Conservation (phyloP, 30 jellyfish, hydroid and myxozoan species). For the Hydra vulgaris region DNA sequence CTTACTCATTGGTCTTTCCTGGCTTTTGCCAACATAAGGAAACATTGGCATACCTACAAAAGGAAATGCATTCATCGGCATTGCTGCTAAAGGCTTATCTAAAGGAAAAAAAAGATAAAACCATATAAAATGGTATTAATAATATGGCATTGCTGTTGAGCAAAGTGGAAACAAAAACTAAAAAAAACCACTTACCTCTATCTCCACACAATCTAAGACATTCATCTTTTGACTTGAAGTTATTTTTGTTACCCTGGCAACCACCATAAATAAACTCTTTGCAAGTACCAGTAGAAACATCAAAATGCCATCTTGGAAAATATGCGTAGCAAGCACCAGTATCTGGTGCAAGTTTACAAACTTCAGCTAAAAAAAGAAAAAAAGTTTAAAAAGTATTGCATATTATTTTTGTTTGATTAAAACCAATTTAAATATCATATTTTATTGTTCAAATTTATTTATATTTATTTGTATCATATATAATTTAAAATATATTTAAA, state of each 20-base stretch:
- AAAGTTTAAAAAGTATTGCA: background rate
- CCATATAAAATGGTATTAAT: background rate
- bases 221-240: conserved; percentile 23
- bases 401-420: background rate
- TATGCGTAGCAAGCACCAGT: conserved; percentile 67
- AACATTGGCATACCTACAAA: too few relatives aligned
- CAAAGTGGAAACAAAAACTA: background rate
- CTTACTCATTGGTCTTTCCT: background rate
- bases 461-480: too few relatives aligned
- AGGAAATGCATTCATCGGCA: background rate
- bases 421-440: too few relatives aligned
- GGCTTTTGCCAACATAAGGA: background rate
- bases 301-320: conserved; percentile 41
- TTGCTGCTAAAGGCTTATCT: background rate
- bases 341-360: conserved; percentile 31
- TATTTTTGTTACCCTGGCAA: conserved; percentile 63
- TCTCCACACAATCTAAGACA: conserved; percentile 20
- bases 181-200: background rate
- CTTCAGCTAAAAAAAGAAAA: conserved; percentile 19
- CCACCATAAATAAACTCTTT: conserved; percentile 53
- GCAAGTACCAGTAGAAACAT: conserved; percentile 27
- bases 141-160: too few relatives aligned
- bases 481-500: too few relatives aligned
- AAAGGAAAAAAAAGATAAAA: background rate
- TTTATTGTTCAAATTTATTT: too few relatives aligned